These are phyloP conservation scores for Melanogrammus aeglefinus DNA, from an alignment of 2,797 vertebrate genomes.

Conservation along the genomic window DNA sequence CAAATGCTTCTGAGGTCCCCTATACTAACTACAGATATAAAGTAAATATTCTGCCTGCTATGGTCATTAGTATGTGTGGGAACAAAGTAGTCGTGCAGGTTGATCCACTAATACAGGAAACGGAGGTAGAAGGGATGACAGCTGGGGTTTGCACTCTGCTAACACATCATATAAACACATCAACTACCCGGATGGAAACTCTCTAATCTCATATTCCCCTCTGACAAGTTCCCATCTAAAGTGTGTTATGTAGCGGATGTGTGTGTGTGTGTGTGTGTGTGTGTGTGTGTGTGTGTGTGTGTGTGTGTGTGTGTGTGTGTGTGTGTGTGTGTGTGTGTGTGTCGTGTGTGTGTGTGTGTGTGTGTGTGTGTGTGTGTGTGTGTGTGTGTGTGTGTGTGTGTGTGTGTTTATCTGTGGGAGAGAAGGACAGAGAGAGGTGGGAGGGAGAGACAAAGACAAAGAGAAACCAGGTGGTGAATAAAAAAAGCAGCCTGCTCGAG, in stretches of 20 bases:
- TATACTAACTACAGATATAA: not conserved
- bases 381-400: not conserved
- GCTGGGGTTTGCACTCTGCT: not conserved
- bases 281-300: not conserved
- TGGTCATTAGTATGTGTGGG: not conserved
- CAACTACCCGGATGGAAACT: constrained; percentile 11
- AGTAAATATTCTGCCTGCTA: not conserved
- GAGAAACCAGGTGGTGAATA: not conserved
- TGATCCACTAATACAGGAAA: not conserved
- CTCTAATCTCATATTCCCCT: constrained; percentile 33
- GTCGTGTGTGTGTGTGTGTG: not conserved
- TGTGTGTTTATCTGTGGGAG: not conserved
- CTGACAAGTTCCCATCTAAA: constrained; percentile 19
- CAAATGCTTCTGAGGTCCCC: not conserved
- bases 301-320: not conserved
- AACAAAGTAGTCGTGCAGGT: not conserved
- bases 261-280: not conserved
- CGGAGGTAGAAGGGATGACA: not conserved
- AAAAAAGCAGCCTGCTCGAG: not conserved
- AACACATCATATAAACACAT: constrained; percentile 14
- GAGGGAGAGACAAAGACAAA: not conserved
- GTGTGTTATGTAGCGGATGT: not conserved
- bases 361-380: not conserved
- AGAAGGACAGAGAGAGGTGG: not conserved
- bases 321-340: not conserved